A percentile compares a stretch with the other conserved stretches of the same genome.
These are phyloP conservation scores for Pelodiscus sinensis DNA, from an alignment of 2,113 vertebrate genomes.

Conservation along the genomic window DNA sequence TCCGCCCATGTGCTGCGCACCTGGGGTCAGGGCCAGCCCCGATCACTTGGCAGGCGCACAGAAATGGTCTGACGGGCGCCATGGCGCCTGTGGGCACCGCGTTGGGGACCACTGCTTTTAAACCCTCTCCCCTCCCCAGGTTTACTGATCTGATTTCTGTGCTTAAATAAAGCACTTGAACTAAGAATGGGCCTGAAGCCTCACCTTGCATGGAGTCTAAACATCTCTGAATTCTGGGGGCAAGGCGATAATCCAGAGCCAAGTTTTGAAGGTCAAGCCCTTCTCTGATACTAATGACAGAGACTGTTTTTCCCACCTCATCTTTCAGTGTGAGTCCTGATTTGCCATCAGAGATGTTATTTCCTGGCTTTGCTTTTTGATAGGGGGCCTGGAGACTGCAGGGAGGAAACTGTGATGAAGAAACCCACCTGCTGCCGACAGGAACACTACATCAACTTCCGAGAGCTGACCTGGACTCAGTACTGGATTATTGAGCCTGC, in stretches of 20 bases:
- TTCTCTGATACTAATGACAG: fast-evolving
- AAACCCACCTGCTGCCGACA: slow-evolving; percentile 84
- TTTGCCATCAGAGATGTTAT: not conserved
- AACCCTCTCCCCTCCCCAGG: fast-evolving
- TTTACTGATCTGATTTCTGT: not conserved
- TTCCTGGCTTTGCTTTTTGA: not conserved
- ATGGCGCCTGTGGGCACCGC: too few relatives aligned
- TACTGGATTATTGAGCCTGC: slow-evolving; percentile 89
- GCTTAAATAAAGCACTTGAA: not conserved
- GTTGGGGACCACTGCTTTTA: too few relatives aligned
- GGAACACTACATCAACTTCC: slow-evolving; percentile 86
- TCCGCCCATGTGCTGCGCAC: too few relatives aligned
- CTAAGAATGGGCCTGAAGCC: fast-evolving
- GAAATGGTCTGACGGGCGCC: too few relatives aligned
- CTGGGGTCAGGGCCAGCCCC: too few relatives aligned
- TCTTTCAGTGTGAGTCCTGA: not conserved
- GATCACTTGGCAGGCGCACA: too few relatives aligned
- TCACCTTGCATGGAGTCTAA: not conserved
- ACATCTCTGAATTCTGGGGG: not conserved
- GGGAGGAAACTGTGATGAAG: slow-evolving; percentile 33
- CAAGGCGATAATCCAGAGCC: not conserved
- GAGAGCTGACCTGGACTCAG: slow-evolving; percentile 85
- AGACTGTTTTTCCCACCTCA: not conserved
- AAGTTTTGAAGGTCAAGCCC: fast-evolving
- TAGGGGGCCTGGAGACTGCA: slow-evolving; percentile 87